Base-by-base conservation (phyloP, 2,888 invertebrate species). In the Andricus quercusramuli region DNA sequence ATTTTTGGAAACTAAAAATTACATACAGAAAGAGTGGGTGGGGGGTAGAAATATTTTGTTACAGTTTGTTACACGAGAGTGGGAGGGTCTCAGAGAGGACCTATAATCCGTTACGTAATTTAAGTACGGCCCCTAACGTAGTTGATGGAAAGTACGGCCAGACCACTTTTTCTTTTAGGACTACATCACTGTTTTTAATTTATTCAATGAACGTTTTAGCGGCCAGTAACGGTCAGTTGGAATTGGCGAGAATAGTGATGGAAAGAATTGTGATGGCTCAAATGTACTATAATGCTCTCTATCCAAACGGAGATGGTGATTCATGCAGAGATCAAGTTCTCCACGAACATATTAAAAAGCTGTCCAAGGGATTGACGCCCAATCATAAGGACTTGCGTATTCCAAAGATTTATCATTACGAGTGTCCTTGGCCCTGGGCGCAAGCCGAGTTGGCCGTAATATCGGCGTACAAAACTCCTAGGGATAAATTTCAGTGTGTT, bases 221-320 rank as follows among this genome's bases (percentile, higher is more conserved):
- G 84, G 96, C 97, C 13, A 95, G 95, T 83, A 93, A 95, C 25
- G 93, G 94, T 83, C 96, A 98, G 90, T 91, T 97, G 59, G 95
- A 96, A 82, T 95, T 96, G 88, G 97, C 97, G 0, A 96, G 96
- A 88, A 93, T 95, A 81, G 97, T 97, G 6, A 96, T 99, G 84
- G 99, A 99, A 92, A 94, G 98, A 70, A 96, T 96, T n/a, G 95
- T 99, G 11, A 97, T 99, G 94, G 97, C 97, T 77, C 95, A 97
- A 44, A 96, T 99, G 79, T 99, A 99, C 93, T 95, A 96, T 64
- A 96, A 97, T 90, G 98, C 99, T 74, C 95, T 99, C 93, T 99
- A 98, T 93, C 99, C 99, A 9, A 99, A 99, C 92, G 98, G 98
- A 5, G 99, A 99, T 92, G 98, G 97, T 0, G 99, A 99, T 93